phyloP scores from a whole-genome alignment of 1,140 invertebrate species.

The Microplitis mediator region DNA sequence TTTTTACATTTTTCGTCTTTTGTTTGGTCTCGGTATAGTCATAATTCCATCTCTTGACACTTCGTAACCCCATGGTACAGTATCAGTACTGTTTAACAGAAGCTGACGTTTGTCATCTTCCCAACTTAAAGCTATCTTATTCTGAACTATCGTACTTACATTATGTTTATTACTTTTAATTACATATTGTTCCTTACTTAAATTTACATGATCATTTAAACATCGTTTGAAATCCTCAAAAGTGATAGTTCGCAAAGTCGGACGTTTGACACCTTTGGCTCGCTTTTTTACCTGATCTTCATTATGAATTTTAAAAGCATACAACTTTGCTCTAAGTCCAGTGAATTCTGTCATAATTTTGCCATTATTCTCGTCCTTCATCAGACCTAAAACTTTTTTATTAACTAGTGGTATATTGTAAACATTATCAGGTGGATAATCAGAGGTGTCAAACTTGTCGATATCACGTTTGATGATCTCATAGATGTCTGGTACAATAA shows the following conservation, averaged over 20 bases:
- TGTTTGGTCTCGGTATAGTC: neutral
- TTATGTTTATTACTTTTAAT: neutral
- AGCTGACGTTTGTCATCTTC: constrained; percentile 16
- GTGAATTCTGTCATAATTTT: constrained; percentile 11
- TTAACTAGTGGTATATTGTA: neutral
- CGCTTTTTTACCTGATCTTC: neutral
- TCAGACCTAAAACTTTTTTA: constrained; percentile 6
- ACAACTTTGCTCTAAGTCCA: neutral
- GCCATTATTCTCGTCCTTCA: constrained; percentile 4
- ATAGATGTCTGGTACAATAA: neutral
- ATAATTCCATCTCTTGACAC: neutral
- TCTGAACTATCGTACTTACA: constrained; percentile 3
- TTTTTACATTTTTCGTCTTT: neutral
- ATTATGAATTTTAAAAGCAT: neutral
- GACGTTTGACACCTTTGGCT: constrained; percentile 28
- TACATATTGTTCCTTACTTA: neutral
- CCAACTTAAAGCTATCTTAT: constrained; percentile 20
- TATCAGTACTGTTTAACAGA: neutral
- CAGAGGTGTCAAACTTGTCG: neutral
- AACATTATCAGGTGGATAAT: neutral
- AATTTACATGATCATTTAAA: neutral
- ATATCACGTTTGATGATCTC: neutral
- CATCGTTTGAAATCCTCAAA: constrained; percentile 23
- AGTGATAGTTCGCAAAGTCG: constrained; percentile 8
- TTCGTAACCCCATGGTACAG: constrained; percentile 16